phyloP scores from a whole-genome alignment of 2,797 vertebrate species.

The Sebastes dallii region DNA sequence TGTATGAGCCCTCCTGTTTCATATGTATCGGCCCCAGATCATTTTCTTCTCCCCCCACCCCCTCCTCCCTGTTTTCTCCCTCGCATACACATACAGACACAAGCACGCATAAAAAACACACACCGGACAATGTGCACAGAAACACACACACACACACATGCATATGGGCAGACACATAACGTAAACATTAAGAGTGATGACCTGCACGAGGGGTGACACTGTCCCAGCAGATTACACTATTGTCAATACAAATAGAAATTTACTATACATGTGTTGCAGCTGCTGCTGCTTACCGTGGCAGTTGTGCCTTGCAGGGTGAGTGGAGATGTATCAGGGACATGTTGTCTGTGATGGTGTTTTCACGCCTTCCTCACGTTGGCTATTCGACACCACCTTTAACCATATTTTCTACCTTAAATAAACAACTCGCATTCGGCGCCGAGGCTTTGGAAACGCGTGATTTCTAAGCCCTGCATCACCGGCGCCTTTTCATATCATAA shows the following conservation, averaged over 20 bases:
- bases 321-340: slow-evolving; percentile 61
- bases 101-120: slow-evolving; percentile 62
- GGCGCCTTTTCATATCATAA: slow-evolving; percentile 9
- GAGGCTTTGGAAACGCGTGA: neutral
- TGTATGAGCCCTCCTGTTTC: slow-evolving; percentile 99
- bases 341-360: slow-evolving; percentile 63
- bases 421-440: neutral
- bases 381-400: slow-evolving; percentile 40
- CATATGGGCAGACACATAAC: slow-evolving; percentile 66
- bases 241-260: slow-evolving; percentile 94
- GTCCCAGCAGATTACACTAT: slow-evolving; percentile 97
- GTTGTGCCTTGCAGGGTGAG: slow-evolving; percentile 62
- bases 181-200: slow-evolving; percentile 96
- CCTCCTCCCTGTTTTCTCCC: slow-evolving; percentile 80
- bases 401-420: slow-evolving; percentile 32
- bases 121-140: slow-evolving; percentile 42
- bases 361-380: neutral
- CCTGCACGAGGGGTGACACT: slow-evolving; percentile 92
- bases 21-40: slow-evolving; percentile 98
- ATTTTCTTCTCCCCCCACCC: slow-evolving; percentile 89
- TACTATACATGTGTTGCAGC: slow-evolving; percentile 78
- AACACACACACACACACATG: slow-evolving; percentile 40
- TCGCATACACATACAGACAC: slow-evolving; percentile 73
- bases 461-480: neutral
- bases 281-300: slow-evolving; percentile 65